Percentiles rank a stretch among this genome's conserved stretches.
These are phyloP conservation scores for Apamea monoglypha DNA, from an alignment of 2,888 invertebrate genomes.

Conservation along the genomic window DNA sequence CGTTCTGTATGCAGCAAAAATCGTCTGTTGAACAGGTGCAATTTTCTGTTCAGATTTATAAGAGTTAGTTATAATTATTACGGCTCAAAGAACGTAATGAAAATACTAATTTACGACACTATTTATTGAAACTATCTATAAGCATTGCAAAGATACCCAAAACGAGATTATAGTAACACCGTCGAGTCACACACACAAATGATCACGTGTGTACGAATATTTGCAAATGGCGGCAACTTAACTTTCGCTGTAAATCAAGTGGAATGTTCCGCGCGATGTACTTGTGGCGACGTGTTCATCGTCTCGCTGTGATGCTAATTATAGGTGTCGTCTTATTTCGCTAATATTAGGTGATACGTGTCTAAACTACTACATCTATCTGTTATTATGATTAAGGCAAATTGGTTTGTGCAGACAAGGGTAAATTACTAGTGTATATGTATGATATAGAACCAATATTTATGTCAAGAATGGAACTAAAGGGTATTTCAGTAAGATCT, in stretches of 20 bases:
- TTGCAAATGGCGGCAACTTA: conserved; percentile 73
- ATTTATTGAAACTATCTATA: not conserved
- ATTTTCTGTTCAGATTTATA: not conserved
- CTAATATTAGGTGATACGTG: conserved; percentile 14
- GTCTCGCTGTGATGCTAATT: conserved; percentile 30
- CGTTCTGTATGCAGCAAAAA: not conserved
- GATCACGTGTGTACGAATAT: conserved; percentile 49
- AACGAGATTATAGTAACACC: conserved; percentile 6
- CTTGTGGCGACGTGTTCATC: conserved; percentile 70
- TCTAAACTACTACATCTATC: conserved; percentile 6
- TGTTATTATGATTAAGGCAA: not conserved
- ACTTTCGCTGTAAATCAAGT: conserved; percentile 76
- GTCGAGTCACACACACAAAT: conserved; percentile 25
- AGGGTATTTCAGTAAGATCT: no score
- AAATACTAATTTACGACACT: not conserved
- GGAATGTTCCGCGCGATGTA: conserved; percentile 73
- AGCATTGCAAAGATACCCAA: not conserved
- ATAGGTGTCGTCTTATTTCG: conserved; percentile 22
- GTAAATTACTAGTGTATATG: not conserved
- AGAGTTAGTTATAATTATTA: not conserved
- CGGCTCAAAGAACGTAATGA: no score
- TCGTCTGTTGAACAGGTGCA: not conserved
- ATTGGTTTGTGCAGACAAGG: not conserved
- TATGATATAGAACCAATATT: not conserved
- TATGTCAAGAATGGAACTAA: not conserved